These are phyloP conservation scores for Yponomeuta cagnagella DNA, from an alignment of 2,888 invertebrate genomes.

Conservation along the genomic window DNA sequence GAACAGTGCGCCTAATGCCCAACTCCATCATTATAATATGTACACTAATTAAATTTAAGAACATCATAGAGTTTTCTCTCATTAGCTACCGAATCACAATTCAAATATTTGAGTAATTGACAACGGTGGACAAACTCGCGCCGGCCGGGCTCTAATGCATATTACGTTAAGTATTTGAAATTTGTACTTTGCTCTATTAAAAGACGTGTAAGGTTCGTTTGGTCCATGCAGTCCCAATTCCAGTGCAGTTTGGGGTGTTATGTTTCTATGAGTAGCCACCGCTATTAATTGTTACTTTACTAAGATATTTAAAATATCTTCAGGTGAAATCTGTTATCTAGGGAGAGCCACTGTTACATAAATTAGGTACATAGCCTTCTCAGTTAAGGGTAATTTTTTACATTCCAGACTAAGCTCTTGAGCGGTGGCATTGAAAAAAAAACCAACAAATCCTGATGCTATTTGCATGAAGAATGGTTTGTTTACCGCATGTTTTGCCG, in stretches of 20 bases:
- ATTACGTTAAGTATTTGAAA: constrained; percentile 57
- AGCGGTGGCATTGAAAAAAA: no score
- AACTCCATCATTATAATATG: constrained; percentile 59
- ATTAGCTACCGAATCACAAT: constrained; percentile 76
- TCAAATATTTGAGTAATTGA: constrained; percentile 75
- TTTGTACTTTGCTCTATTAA: constrained; percentile 72
- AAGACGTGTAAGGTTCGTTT: constrained; percentile 67
- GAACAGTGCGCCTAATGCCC: constrained; percentile 69
- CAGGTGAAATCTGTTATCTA: no score
- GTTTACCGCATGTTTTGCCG: no score
- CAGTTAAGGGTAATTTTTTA: not conserved
- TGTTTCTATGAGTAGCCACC: constrained; percentile 14
- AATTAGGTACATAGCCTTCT: constrained; percentile 12
- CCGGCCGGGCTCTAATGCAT: constrained; percentile 64
- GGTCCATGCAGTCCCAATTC: constrained; percentile 65
- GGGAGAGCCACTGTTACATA: no score
- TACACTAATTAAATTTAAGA: constrained; percentile 73
- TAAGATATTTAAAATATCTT: not conserved
- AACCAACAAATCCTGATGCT: no score
- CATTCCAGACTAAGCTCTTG: not conserved
- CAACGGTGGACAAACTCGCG: constrained; percentile 74
- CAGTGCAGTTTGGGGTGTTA: not conserved
- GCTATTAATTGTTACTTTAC: not conserved
- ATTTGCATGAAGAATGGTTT: no score
- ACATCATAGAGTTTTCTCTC: constrained; percentile 73